Conservation (phyloP, 2,113 vertebrate genomes). For the Semicossyphus pulcher region DNA sequence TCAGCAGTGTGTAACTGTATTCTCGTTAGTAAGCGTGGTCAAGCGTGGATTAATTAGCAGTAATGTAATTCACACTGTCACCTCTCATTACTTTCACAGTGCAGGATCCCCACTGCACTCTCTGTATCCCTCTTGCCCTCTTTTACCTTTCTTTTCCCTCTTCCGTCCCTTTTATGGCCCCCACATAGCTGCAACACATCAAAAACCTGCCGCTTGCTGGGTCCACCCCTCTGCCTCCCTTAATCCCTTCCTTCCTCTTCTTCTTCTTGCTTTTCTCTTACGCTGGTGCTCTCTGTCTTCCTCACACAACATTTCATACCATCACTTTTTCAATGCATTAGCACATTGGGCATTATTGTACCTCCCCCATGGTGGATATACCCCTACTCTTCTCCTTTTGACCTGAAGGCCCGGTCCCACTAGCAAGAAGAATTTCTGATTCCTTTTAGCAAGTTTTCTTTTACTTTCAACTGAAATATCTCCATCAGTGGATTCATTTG, state of each 20-base stretch:
- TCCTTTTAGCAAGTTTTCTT: conserved; percentile 25
- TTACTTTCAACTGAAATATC: neutral
- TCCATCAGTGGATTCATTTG: neutral
- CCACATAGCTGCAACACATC: neutral
- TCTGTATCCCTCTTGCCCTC: conserved; percentile 11
- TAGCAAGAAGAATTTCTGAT: conserved; percentile 24
- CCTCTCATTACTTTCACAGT: conserved; percentile 67
- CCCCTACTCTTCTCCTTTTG: conserved; percentile 27
- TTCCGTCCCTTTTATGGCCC: conserved; percentile 5
- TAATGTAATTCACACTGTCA: conserved; percentile 76
- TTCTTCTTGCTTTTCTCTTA: conserved; percentile 19
- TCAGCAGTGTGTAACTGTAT: conserved; percentile 41
- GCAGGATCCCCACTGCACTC: conserved; percentile 28
- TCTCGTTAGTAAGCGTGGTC: conserved; percentile 70
- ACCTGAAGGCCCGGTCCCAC: neutral
- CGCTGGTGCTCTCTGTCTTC: conserved; percentile 11
- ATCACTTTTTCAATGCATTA: conserved; percentile 37
- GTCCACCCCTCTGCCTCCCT: neutral
- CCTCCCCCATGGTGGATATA: conserved; percentile 22
- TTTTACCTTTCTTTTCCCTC: conserved; percentile 22
- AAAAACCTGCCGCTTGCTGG: conserved; percentile 1
- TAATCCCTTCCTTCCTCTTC: neutral
- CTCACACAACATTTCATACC: conserved; percentile 36
- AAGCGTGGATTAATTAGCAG: conserved; percentile 76
- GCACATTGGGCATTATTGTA: conserved; percentile 30